Conservation (phyloP, 2,113 vertebrate species). For the Bagarius yarrelli region DNA sequence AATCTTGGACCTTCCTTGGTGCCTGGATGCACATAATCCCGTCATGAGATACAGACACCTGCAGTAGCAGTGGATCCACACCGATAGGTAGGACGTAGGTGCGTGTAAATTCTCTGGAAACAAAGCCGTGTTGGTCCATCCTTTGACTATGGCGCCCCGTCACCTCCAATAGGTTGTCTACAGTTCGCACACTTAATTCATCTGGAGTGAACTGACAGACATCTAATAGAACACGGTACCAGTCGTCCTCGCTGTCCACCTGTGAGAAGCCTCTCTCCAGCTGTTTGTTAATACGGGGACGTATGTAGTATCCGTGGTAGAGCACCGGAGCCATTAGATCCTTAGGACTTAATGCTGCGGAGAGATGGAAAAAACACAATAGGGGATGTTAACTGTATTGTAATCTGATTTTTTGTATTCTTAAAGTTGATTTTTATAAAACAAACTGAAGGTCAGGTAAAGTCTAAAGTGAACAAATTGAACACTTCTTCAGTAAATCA, state of each 20-base stretch:
- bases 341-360: constrained; percentile 73
- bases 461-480: too few species aligned
- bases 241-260: constrained; percentile 76
- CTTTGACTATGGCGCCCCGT: constrained; percentile 77
- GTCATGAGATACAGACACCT: constrained; percentile 77
- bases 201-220: constrained; percentile 83
- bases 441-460: too few species aligned
- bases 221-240: constrained; percentile 80
- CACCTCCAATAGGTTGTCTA: constrained; percentile 87
- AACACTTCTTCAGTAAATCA: too few species aligned
- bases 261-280: constrained; percentile 77
- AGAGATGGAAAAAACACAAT: background rate
- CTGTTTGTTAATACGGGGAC: constrained; percentile 73
- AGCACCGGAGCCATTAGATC: constrained; percentile 80
- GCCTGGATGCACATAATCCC: constrained; percentile 80
- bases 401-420: too few species aligned
- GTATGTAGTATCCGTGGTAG: constrained; percentile 85
- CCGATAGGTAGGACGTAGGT: constrained; percentile 83
- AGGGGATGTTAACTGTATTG: too few species aligned
- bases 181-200: constrained; percentile 78
- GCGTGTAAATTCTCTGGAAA: constrained; percentile 81
- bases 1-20: constrained; percentile 54
- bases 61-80: constrained; percentile 77
- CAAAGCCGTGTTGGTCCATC: constrained; percentile 79
- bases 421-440: too few species aligned